Base-by-base conservation (phyloP, 1,140 invertebrate genomes). In the Zaprionus lachaisei region DNA sequence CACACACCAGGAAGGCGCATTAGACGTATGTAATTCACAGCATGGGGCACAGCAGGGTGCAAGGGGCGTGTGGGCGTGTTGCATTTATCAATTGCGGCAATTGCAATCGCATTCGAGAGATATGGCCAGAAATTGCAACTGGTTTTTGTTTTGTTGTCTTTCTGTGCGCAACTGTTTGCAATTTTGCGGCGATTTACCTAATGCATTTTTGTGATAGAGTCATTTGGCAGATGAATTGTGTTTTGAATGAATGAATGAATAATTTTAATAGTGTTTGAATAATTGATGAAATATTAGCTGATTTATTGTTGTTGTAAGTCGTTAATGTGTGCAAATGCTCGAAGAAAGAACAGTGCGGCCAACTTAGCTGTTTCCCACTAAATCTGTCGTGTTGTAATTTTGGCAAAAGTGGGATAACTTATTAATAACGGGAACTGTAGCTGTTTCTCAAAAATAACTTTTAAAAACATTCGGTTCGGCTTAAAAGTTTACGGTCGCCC, bases 121-220 rank as follows among this genome's bases (percentile, higher is more conserved):
- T 56, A 69, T 60, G 56, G 49, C 34, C 44, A 54, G 47, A 79
- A 80, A 65, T 20, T 58, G 80, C 83, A 85, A 79, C 79, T 85
- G 82, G 74, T 84, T 79, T 79, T 37, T 24, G 37, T 4, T 47
- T 17, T 17, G 6, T 17, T 9, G 41, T 47, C 17, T 44, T n/a
- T 76, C 31, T 24, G 26, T 38, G 37, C 60, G 57, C 79, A 86
- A 80, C 72, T 86, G 80, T 83, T 47, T 72, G 80, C 69, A 56
- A 86, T 77, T 74, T 47, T 49, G 51, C 31, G 37, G 24, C 7
- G 26, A 56, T 67, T 41, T 17, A 26, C 51, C 11, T 28, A 65
- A 55, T 55, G 58, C 26, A 22, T 61, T 54, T 20, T 24, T 37
- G 31, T 17, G 9, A 47, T n/a, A 54, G 31, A 55, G n/a, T 31